Evolutionary conservation across 2,888 invertebrate species (phyloP).

Genomic region (Epinotia ramella): DNA sequence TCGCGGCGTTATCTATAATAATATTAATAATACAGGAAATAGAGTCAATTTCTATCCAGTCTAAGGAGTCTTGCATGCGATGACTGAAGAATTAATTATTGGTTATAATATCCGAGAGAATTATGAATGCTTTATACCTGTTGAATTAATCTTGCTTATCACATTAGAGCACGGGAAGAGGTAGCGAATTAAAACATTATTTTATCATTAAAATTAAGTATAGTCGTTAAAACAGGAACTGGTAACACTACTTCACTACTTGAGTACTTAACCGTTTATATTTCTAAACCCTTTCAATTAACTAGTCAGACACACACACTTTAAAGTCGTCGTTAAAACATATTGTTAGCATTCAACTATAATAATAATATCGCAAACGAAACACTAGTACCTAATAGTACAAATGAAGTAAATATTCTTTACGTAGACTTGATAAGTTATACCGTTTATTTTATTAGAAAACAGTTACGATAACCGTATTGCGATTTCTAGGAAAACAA

Average conservation of each 20-base stretch:
- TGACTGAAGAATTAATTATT: neutral
- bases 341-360: neutral
- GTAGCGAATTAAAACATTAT: neutral
- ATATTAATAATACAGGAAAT: conserved; percentile 27
- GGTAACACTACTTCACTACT: neutral
- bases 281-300: neutral
- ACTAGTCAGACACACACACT: neutral
- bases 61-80: conserved; percentile 6
- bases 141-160: neutral
- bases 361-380: neutral
- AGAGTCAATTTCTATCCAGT: conserved; percentile 4
- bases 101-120: neutral
- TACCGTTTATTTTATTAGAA: neutral
- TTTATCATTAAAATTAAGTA: conserved; percentile 5
- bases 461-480: neutral
- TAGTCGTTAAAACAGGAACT: neutral
- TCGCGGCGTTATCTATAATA: conserved; percentile 4
- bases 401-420: neutral
- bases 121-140: neutral
- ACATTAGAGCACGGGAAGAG: neutral
- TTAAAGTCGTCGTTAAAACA: neutral
- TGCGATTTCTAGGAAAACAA: neutral
- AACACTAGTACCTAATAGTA: neutral
- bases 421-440: neutral
- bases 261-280: neutral